phyloP scores from a whole-genome alignment of 2,888 invertebrate species.

The Eugnorisma glareosa region DNA sequence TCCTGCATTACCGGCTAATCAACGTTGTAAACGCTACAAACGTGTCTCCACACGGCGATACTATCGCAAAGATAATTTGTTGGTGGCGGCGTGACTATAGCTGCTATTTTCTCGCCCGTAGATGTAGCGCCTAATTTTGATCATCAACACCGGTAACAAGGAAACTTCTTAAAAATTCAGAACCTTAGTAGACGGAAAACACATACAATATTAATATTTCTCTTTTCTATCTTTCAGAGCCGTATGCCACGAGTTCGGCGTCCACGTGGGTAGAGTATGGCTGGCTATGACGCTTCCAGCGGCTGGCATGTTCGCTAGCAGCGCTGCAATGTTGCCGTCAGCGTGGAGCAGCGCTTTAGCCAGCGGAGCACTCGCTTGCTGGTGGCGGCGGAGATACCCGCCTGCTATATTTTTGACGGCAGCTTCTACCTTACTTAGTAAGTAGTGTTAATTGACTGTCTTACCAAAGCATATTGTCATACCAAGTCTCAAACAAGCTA shows the following conservation, averaged over 20 bases:
- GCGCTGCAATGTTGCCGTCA: slow-evolving; percentile 97
- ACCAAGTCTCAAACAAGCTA: too few relatives aligned
- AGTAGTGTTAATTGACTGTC: slow-evolving; percentile 61
- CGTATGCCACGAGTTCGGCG: slow-evolving; percentile 97
- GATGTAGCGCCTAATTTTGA: not conserved
- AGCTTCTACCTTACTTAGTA: slow-evolving; percentile 93
- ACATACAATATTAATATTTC: not conserved
- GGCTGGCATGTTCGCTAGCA: slow-evolving; percentile 97
- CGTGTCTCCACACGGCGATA: not conserved
- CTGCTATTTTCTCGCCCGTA: not conserved
- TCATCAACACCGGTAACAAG: too few relatives aligned
- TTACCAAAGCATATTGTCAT: not conserved
- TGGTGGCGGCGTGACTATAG: not conserved
- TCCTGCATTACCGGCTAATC: not conserved
- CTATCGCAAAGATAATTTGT: not conserved
- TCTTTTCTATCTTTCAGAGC: slow-evolving; percentile 89
- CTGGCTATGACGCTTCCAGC: slow-evolving; percentile 95
- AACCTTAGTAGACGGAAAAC: not conserved
- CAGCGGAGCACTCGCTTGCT: slow-evolving; percentile 95
- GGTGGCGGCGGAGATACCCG: slow-evolving; percentile 95
- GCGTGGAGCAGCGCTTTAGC: slow-evolving; percentile 98
- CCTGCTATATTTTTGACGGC: slow-evolving; percentile 96
- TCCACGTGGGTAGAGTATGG: slow-evolving; percentile 96
- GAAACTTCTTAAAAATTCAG: not conserved
- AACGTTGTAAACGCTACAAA: not conserved